A percentile compares a stretch with the other conserved stretches of the same genome.
These are phyloP conservation scores for Nephrotoma appendiculata DNA, from an alignment of 2,888 invertebrate genomes.

Conservation along the genomic window DNA sequence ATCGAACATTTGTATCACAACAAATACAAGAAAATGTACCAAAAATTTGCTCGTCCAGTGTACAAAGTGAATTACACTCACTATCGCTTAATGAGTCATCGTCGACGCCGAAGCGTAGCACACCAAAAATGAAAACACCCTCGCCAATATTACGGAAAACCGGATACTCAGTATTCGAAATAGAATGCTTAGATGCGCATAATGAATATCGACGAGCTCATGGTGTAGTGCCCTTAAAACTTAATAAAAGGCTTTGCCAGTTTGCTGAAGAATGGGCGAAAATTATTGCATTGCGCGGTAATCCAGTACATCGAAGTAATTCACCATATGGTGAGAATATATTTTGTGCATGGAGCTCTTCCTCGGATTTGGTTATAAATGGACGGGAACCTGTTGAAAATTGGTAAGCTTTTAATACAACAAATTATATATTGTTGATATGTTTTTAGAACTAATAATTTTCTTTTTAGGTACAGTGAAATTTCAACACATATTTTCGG, in stretches of 20 bases:
- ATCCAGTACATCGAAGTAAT: constrained; percentile 57
- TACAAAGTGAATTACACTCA: not conserved
- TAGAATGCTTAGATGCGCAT: constrained; percentile 58
- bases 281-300: constrained; percentile 44
- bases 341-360: constrained; percentile 59
- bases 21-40: constrained; percentile 37
- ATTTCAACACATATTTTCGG: constrained; percentile 45
- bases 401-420: constrained; percentile 28
- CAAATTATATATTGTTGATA: not conserved
- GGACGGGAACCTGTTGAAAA: constrained; percentile 22
- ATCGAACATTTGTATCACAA: constrained; percentile 44
- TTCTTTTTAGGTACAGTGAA: constrained; percentile 40
- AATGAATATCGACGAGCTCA: constrained; percentile 56
- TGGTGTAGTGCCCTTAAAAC: constrained; percentile 48
- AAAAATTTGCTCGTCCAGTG: not conserved
- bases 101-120: constrained; percentile 19
- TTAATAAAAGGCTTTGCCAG: constrained; percentile 48
- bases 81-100: constrained; percentile 25
- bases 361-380: constrained; percentile 39
- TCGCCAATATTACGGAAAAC: not conserved
- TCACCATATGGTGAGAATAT: constrained; percentile 72
- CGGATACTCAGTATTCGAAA: constrained; percentile 36
- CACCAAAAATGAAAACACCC: constrained; percentile 4
- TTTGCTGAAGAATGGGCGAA: constrained; percentile 61
- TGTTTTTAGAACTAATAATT: not conserved